Conservation (phyloP, 1,140 invertebrate genomes). For the Acyrthosiphon pisum region DNA sequence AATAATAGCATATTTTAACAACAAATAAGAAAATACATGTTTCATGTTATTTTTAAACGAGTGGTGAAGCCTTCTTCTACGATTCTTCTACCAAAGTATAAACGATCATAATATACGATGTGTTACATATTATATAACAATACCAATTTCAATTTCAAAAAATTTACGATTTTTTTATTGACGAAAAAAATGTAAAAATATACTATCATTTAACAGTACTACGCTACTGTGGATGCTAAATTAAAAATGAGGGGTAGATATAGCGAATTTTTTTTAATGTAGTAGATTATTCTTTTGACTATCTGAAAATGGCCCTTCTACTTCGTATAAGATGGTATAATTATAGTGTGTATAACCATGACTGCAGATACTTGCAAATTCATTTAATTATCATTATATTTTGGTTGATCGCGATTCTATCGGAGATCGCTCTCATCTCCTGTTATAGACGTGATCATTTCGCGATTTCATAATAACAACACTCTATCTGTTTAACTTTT, state of each 20-base stretch:
- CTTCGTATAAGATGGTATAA: neutral
- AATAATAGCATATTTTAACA: neutral
- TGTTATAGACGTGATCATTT: neutral
- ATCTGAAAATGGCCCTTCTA: no score
- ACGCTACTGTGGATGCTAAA: no score
- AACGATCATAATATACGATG: neutral
- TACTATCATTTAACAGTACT: neutral
- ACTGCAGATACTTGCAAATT: neutral
- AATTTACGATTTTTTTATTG: neutral
- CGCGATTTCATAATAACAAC: neutral
- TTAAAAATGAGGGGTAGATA: neutral
- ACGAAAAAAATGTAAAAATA: neutral
- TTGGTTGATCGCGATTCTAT: neutral
- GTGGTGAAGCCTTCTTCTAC: no score
- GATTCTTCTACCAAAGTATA: no score
- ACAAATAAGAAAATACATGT: neutral
- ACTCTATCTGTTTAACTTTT: neutral
- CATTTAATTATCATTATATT: slow-evolving; percentile 7
- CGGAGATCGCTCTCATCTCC: neutral
- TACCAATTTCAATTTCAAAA: neutral
- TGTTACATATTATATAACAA: neutral
- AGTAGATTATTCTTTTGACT: neutral
- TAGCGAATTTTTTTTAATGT: neutral
- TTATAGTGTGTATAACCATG: neutral
- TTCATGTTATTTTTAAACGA: neutral